Percentiles rank a stretch among this genome's conserved stretches.
Conservation (phyloP, 2,113 vertebrate species). For the Oophaga pumilio region DNA sequence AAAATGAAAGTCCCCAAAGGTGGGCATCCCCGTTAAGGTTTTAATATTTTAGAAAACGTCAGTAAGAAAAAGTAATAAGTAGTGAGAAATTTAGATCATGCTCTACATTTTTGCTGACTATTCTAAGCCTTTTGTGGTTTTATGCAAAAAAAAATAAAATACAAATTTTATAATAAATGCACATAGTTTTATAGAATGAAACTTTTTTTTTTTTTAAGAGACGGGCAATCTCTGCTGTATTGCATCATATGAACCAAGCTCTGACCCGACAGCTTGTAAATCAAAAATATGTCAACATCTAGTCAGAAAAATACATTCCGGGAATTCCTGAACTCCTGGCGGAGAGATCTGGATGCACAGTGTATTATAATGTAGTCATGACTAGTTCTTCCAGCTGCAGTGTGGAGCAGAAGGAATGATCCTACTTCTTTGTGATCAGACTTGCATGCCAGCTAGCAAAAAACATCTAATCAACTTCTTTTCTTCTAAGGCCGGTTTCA, state of each 20-base stretch:
- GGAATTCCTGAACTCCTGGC: slow-evolving; percentile 10
- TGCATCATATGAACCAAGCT: neutral
- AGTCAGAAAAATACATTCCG: slow-evolving; percentile 13
- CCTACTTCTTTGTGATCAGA: neutral
- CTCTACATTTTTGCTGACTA: too few species aligned
- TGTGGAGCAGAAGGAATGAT: neutral
- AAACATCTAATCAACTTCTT: neutral
- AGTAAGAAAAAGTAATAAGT: too few species aligned
- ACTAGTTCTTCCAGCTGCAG: neutral
- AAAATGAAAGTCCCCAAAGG: too few species aligned
- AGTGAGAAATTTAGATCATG: too few species aligned
- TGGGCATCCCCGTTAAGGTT: too few species aligned
- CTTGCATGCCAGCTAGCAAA: neutral
- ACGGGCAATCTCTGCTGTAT: neutral
- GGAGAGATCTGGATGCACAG: neutral
- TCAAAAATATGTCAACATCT: slow-evolving; percentile 28
- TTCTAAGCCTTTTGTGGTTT: too few species aligned
- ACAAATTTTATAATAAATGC: too few species aligned
- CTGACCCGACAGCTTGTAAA: slow-evolving; percentile 14
- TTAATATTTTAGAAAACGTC: too few species aligned
- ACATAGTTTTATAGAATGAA: too few species aligned
- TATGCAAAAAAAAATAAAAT: too few species aligned
- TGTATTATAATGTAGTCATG: neutral
- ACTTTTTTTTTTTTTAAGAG: neutral
- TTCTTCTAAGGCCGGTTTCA: too few species aligned